Evolutionary conservation across 1,140 invertebrate species (phyloP), one percentile per base, ranked within the genome.

Genomic region (Megalopta genalis): DNA sequence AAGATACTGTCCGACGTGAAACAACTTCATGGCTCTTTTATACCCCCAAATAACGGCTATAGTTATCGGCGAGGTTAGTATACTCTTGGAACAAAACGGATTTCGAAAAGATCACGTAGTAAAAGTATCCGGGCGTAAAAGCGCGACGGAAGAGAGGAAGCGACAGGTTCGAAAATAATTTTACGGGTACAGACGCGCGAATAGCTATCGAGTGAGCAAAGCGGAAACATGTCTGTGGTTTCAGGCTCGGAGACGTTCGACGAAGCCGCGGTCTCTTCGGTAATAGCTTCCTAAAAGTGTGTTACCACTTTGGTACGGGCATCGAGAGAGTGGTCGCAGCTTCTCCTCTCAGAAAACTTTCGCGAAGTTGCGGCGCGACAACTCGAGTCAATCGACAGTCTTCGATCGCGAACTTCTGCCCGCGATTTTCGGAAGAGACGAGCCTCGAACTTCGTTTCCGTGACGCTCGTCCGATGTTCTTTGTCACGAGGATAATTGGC

Each of bases 271-370:
- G 70, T 5, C 32, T 73, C 69, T 57, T 63, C 80, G 80, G 73
- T 79, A 82, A 73, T 82, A 76, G 80, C 72, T 82, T 82, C 49
- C 77, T 65, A 76, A 82, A 84, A 82, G 80, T 82, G 75, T 84
- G 83, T 76, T 79, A 82, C 80, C 80, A 82, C 83, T 84, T 84
- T 67, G 71, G 80, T 37, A 54, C 39, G 70, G 70, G 70, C 57
- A 79, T 73, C 77, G 46, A 79, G n/a, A n/a, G n/a, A n/a, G 77
- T 73, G 77, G 77, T 54, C 70, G 62, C 77, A 37, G 62, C 70
- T 54, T 32, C 25, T 59, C 16, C 25, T 25, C n/a, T 21, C 14
- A 62, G 65, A 70, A 79, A 77, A 73, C 37, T 66, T 73, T 37
- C 52, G 49, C 5, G 73, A 79, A 79, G 77, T 79, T 79, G 46